A percentile compares a stretch with the other conserved stretches of the same genome.
These are phyloP conservation scores for Hippoglossus hippoglossus DNA, from an alignment of 2,797 vertebrate species.

Conservation along the genomic window DNA sequence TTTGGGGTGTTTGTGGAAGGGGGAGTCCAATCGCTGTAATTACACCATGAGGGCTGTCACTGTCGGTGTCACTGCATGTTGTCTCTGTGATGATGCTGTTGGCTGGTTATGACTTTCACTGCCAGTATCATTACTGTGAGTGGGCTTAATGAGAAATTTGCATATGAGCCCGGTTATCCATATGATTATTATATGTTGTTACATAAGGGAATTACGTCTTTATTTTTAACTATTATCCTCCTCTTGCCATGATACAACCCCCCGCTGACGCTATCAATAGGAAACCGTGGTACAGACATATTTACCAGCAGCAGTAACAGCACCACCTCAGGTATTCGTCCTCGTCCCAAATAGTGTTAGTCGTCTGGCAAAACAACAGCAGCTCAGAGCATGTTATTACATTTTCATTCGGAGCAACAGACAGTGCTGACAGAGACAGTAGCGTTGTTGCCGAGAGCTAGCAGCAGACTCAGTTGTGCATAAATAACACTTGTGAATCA, in stretches of 20 bases:
- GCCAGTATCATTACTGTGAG: conserved; percentile 39
- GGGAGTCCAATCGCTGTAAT: conserved; percentile 19
- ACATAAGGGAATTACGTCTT: conserved; percentile 5
- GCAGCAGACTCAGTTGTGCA: conserved; percentile 57
- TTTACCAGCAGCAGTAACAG: conserved; percentile 52
- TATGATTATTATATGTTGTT: conserved; percentile 25
- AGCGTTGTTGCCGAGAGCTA: conserved; percentile 48
- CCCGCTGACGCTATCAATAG: not conserved
- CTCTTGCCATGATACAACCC: too few species aligned
- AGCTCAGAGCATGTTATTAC: conserved; percentile 64
- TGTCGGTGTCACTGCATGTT: not conserved
- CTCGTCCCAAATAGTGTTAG: conserved; percentile 58
- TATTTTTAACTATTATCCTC: conserved; percentile 1
- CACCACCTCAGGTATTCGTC: conserved; percentile 42
- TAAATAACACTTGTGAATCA: conserved; percentile 72
- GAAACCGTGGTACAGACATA: conserved; percentile 28
- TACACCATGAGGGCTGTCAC: not conserved
- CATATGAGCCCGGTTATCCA: conserved; percentile 21
- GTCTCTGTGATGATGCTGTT: conserved; percentile 21
- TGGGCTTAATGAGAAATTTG: conserved; percentile 46
- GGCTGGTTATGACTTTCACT: conserved; percentile 3
- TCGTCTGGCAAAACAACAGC: conserved; percentile 56
- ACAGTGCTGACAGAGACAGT: conserved; percentile 60
- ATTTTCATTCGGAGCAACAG: conserved; percentile 59
- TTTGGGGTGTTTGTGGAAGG: conserved; percentile 1